Conservation (phyloP, 1,140 invertebrate genomes). For the Rhopalosiphum maidis region DNA sequence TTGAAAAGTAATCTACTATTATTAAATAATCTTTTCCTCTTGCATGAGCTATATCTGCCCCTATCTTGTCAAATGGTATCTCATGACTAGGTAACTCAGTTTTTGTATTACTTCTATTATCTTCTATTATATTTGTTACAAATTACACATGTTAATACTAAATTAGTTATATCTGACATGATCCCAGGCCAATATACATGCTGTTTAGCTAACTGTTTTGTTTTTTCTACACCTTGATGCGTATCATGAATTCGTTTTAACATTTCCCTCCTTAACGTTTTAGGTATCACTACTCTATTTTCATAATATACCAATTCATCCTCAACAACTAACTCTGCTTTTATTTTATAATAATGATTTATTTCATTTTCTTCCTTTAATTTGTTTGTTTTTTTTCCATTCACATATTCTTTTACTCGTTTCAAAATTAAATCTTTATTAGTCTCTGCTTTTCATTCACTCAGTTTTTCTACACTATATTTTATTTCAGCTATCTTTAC, state of each 20-base stretch:
- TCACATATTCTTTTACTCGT: no score
- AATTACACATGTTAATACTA: no score
- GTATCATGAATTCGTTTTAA: no score
- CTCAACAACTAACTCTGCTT: neutral
- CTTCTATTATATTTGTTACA: no score
- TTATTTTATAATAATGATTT: slow-evolving; percentile 10
- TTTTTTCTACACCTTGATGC: no score
- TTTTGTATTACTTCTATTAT: neutral
- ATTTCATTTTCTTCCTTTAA: slow-evolving; percentile 12
- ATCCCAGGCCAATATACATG: no score
- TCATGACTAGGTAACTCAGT: neutral
- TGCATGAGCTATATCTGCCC: neutral
- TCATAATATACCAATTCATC: slow-evolving; percentile 3
- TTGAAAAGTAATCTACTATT: slow-evolving; percentile 1
- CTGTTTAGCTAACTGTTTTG: no score
- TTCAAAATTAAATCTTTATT: no score
- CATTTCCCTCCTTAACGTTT: neutral
- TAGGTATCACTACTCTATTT: neutral
- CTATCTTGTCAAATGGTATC: neutral
- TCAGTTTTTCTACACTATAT: no score
- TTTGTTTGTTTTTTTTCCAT: neutral
- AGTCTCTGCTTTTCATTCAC: no score
- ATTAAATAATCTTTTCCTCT: neutral
- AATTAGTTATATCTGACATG: no score
- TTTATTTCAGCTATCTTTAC: no score